These are phyloP conservation scores for Teleogryllus occipitalis DNA, from an alignment of 1,140 invertebrate species.

Conservation along the genomic window DNA sequence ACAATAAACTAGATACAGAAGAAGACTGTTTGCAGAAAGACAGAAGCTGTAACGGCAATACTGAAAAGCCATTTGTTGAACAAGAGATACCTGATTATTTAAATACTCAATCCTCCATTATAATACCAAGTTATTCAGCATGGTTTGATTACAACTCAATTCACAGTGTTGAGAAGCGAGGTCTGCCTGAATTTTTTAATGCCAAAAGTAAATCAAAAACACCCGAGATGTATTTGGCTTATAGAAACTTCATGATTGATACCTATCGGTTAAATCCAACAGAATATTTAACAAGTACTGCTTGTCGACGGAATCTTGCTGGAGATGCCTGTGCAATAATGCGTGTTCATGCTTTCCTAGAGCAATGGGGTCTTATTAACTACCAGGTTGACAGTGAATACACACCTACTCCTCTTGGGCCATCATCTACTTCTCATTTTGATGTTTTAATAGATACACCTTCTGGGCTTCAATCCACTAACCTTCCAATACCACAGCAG, in stretches of 20 bases:
- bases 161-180: slow-evolving; percentile 91
- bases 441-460: slow-evolving; percentile 97
- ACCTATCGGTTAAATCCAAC: slow-evolving; percentile 98
- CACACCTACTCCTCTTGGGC: slow-evolving; percentile 93
- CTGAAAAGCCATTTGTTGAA: slow-evolving; percentile 72
- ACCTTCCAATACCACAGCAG: slow-evolving; percentile 76
- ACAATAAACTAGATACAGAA: slow-evolving; percentile 55
- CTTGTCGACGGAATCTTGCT: slow-evolving; percentile 92
- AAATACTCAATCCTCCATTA: slow-evolving; percentile 74
- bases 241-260: slow-evolving; percentile 99
- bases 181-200: slow-evolving; percentile 97
- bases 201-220: slow-evolving; percentile 98
- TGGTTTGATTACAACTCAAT: slow-evolving; percentile 99
- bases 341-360: slow-evolving; percentile 96
- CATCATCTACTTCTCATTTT: slow-evolving; percentile 99
- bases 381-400: slow-evolving; percentile 94
- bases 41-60: slow-evolving; percentile 18
- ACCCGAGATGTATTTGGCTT: slow-evolving; percentile 95
- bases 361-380: slow-evolving; percentile 99
- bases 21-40: slow-evolving; percentile 39
- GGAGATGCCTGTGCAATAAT: slow-evolving; percentile 99
- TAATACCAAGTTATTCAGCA: slow-evolving; percentile 95
- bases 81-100: slow-evolving; percentile 97
- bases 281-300: slow-evolving; percentile 97
- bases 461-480: slow-evolving; percentile 88